These are phyloP conservation scores for Tribolium castaneum DNA, from an alignment of 1,140 invertebrate species.

Conservation along the genomic window DNA sequence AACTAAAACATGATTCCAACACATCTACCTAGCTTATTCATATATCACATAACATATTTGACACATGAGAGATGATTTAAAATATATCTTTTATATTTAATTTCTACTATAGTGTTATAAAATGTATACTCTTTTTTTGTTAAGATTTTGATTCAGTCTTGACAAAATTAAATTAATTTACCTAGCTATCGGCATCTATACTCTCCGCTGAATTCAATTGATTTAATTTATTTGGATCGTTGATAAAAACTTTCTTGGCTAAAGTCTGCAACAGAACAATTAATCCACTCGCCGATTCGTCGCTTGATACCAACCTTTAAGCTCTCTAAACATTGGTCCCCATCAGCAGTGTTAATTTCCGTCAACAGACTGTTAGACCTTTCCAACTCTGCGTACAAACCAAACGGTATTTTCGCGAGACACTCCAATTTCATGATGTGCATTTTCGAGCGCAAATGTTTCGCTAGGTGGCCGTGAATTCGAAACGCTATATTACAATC, in stretches of 20 bases:
- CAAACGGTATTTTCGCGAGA: slow-evolving; percentile 91
- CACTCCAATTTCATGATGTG: slow-evolving; percentile 97
- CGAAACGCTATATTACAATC: slow-evolving; percentile 97
- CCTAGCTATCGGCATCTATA: slow-evolving; percentile 48
- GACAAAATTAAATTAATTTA: slow-evolving; percentile 40
- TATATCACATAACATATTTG: slow-evolving; percentile 56
- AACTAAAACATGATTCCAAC: background rate
- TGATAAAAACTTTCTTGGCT: slow-evolving; percentile 85
- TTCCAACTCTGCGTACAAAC: slow-evolving; percentile 96
- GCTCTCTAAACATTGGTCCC: slow-evolving; percentile 91
- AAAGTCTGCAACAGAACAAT: slow-evolving; percentile 70
- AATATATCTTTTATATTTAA: slow-evolving; percentile 36
- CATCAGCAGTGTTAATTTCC: slow-evolving; percentile 94
- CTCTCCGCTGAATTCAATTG: slow-evolving; percentile 66
- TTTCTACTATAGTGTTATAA: slow-evolving; percentile 40
- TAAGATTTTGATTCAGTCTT: slow-evolving; percentile 53
- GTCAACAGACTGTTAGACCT: slow-evolving; percentile 89
- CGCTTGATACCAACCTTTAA: slow-evolving; percentile 69
- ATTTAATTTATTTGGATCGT: slow-evolving; percentile 80
- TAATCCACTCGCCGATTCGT: background rate
- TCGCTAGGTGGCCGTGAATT: slow-evolving; percentile 95
- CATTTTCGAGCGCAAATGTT: slow-evolving; percentile 96
- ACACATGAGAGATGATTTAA: slow-evolving; percentile 52
- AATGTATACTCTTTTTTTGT: slow-evolving; percentile 49
- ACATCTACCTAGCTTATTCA: slow-evolving; percentile 30